A percentile compares a stretch with the other conserved stretches of the same genome.
Evolutionary conservation across 37 sponge, comb jelly and placozoan genomes (phyloP).

Genomic region (Spongilla lacustris): DNA sequence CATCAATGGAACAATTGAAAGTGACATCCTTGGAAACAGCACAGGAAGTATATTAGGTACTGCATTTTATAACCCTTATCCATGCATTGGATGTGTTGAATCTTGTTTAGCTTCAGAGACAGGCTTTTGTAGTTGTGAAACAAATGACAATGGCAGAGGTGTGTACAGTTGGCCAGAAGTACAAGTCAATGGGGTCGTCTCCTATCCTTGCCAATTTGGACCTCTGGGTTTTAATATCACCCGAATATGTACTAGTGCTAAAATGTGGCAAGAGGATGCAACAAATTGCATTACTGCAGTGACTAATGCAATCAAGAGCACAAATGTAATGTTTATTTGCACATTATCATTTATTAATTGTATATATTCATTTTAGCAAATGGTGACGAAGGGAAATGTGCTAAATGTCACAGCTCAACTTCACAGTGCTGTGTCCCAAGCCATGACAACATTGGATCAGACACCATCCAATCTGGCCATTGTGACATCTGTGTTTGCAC

Average conservation of each 20-base stretch:
- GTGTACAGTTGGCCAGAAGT: constrained; percentile 2
- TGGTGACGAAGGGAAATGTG: background rate
- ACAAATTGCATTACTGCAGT: background rate
- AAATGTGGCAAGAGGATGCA: background rate
- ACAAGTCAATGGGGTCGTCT: background rate
- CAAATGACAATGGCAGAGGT: background rate
- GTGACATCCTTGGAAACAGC: background rate
- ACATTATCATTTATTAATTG: background rate
- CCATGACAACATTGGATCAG: background rate
- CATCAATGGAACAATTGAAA: background rate
- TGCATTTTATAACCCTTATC: too few species aligned
- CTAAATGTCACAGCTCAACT: background rate
- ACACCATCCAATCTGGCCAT: background rate
- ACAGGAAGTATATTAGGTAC: background rate
- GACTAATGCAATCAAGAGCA: background rate
- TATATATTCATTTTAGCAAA: background rate
- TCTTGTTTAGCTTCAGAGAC: background rate
- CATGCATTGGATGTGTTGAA: background rate
- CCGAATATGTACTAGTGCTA: background rate
- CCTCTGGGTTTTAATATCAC: background rate
- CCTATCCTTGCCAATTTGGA: background rate
- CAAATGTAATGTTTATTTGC: background rate
- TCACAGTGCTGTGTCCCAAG: background rate
- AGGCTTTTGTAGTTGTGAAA: background rate
- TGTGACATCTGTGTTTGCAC: background rate